Evolutionary conservation across 2,113 vertebrate species (phyloP).

Genomic region (Mirounga angustirostris): DNA sequence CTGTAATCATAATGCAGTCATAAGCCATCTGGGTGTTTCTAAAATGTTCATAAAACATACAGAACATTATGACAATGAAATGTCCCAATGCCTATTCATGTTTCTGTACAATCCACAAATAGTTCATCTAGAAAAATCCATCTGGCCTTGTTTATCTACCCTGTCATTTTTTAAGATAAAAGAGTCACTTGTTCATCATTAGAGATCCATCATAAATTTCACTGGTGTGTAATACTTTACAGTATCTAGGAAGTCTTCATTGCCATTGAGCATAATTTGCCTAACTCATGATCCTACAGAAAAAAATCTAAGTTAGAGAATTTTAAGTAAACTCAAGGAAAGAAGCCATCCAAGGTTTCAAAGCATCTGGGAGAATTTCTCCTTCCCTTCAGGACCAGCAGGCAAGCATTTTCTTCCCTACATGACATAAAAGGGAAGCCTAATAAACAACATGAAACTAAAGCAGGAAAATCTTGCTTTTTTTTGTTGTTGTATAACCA

Average conservation of each 20-base stretch:
- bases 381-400: background rate
- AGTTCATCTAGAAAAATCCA: conserved; percentile 34
- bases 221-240: background rate
- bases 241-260: background rate
- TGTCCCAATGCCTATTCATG: background rate
- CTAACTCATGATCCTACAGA: background rate
- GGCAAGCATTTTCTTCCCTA: background rate
- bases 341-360: background rate
- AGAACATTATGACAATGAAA: background rate
- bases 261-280: background rate
- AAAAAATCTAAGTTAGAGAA: conserved; percentile 17
- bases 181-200: conserved; percentile 1
- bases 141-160: background rate
- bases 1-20: conserved; percentile 45
- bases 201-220: conserved; percentile 22
- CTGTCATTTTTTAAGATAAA: background rate
- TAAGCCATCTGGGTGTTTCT: conserved; percentile 30
- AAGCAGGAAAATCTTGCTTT: background rate
- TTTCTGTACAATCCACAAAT: conserved; percentile 14
- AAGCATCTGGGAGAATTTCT: conserved; percentile 22
- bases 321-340: conserved; percentile 33
- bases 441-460: conserved; percentile 6
- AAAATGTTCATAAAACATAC: background rate
- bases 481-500: background rate
- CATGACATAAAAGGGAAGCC: background rate